A percentile compares a stretch with the other conserved stretches of the same genome.
Evolutionary conservation across 2,888 invertebrate genomes (phyloP).

Genomic region (Cryptus armator): DNA sequence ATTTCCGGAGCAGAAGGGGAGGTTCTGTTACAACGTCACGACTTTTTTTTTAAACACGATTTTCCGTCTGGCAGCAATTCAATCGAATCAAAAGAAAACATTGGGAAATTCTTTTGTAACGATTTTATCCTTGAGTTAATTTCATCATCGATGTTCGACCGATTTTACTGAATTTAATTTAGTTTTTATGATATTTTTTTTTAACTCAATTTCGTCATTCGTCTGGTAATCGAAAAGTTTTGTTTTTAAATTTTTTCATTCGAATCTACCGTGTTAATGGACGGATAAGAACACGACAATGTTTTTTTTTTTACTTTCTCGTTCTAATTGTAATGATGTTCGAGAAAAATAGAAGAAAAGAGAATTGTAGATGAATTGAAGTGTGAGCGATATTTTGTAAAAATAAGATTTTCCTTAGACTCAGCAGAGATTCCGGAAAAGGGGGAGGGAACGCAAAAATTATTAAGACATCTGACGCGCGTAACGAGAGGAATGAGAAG

Average conservation of each 20-base stretch:
- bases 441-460: conserved; percentile 39
- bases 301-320: background rate
- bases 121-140: no score
- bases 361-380: background rate
- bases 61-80: no score
- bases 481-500: conserved; percentile 36
- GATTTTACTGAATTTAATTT: no score
- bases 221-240: no score
- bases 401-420: background rate
- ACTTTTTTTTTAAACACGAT: no score
- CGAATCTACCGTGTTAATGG: background rate
- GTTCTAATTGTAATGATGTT: background rate
- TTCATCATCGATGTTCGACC: no score
- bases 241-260: no score
- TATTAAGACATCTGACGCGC: conserved; percentile 51
- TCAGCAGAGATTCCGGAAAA: background rate
- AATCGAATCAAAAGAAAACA: no score
- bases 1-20: background rate
- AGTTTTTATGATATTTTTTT: no score
- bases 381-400: background rate
- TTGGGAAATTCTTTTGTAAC: no score
- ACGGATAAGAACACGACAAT: background rate
- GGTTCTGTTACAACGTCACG: background rate
- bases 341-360: background rate
- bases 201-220: no score